Base-by-base conservation (phyloP, 2,888 invertebrate genomes). In the Erpobdella octoculata region DNA sequence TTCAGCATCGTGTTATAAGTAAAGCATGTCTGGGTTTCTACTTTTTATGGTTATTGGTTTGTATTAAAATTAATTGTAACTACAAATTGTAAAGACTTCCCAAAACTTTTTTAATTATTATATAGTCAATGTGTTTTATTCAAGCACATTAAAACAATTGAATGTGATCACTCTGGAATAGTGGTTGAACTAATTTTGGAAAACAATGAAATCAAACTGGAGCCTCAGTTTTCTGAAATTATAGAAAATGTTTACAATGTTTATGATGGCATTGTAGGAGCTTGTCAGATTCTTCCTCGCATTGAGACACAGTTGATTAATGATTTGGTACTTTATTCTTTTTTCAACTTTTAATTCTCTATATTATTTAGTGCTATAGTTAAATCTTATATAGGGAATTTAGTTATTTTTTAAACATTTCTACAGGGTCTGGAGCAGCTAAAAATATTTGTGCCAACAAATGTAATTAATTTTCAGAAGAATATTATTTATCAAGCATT, bases 261-360 rank as follows among this genome's bases (percentile, higher is more conserved):
- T 25, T 88, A 91, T 75, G 90, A 90, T 76, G 87, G 87, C 18
- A 87, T 93, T 76, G 87, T 90, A 12, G 86, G 88, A 73, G 88
- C 90, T 0, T 88, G 91, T 36, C 85, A 87, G 74, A 86, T 86
- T 46, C 85, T 91, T 70, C 91, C 92, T 0, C 86, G 92, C 70
- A 86, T 94, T 58, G 93, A 95, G 83, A 89, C 88, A 0, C 87
- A 89, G 61, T 80, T 85, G n/a, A 91, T 89, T 46, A 5, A 46
- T 5, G 46, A 46, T n/a, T 46, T 46, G 21, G 21, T n/a, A 46
- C 21, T 21, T 46, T 5, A 46, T 46, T 46, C 46, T 9, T 41
- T 41, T 41, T 41, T 41, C 9, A 9, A n/a, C 8, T 3, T n/a
- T n/a, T n/a, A n/a, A n/a, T n/a, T n/a, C n/a, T n/a, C n/a, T n/a